Percentiles rank a stretch among this genome's conserved stretches.
These are phyloP conservation scores for Bubo scandiacus DNA, from an alignment of 2,113 vertebrate species.

Conservation along the genomic window DNA sequence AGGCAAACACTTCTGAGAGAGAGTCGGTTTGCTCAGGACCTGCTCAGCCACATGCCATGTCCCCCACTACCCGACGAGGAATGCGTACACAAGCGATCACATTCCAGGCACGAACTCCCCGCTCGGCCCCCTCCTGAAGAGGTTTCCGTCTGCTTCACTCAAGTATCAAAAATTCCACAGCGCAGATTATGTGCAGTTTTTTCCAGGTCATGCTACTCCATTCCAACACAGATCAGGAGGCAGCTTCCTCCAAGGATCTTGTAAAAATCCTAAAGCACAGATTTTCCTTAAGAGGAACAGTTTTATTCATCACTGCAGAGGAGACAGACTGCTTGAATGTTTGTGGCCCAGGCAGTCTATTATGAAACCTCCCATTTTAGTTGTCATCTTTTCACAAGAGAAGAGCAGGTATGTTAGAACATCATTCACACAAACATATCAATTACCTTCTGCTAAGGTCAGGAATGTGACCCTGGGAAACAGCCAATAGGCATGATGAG, in stretches of 20 bases:
- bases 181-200: neutral
- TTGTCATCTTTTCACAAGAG: neutral
- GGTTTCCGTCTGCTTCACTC: neutral
- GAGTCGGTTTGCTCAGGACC: neutral
- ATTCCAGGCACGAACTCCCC: neutral
- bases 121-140: neutral
- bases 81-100: neutral
- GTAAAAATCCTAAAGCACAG: neutral
- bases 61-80: neutral
- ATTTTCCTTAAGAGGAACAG: neutral
- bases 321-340: neutral
- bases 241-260: neutral
- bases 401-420: neutral
- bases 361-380: neutral
- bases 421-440: neutral
- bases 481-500: neutral
- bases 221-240: neutral
- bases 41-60: neutral
- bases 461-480: neutral
- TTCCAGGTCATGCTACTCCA: neutral
- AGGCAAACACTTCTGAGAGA: neutral
- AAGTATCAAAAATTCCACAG: neutral
- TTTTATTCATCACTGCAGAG: neutral
- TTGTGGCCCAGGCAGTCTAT: neutral
- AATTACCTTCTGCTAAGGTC: neutral